These are phyloP conservation scores for Notolabrus celidotus DNA, from an alignment of 2,797 vertebrate genomes.

Conservation along the genomic window DNA sequence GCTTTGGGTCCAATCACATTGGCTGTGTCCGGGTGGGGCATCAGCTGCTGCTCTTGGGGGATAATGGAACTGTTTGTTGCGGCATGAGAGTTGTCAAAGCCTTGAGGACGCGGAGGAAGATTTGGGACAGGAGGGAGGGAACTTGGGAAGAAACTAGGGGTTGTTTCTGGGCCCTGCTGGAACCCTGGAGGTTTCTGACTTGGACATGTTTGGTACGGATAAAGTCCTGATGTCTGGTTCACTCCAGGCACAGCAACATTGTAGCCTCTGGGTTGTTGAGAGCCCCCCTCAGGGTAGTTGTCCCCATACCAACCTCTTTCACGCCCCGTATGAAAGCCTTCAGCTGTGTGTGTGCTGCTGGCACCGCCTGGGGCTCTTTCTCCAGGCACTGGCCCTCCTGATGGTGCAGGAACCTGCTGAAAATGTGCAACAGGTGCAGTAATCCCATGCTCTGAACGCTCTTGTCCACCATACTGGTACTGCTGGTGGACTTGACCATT, in stretches of 20 bases:
- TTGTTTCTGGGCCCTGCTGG: conserved; percentile 38
- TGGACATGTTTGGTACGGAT: conserved; percentile 66
- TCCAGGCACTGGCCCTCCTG: conserved; percentile 77
- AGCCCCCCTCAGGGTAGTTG: conserved; percentile 77
- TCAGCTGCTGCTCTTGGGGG: conserved; percentile 39
- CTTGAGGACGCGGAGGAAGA: conserved; percentile 75
- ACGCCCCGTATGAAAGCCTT: conserved; percentile 81
- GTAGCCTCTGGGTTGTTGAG: conserved; percentile 69
- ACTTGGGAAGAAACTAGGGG: conserved; percentile 66
- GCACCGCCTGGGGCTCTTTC: conserved; percentile 80
- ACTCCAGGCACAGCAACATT: conserved; percentile 38
- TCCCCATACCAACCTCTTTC: conserved; percentile 75
- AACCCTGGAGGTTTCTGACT: conserved; percentile 60
- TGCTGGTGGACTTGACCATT: conserved; percentile 74
- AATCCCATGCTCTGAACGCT: conserved; percentile 33
- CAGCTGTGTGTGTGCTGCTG: conserved; percentile 82
- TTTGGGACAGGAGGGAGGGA: conserved; percentile 80
- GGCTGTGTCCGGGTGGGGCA: neutral
- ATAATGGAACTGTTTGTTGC: conserved; percentile 25
- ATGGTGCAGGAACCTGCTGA: conserved; percentile 84
- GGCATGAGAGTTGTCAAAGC: conserved; percentile 45
- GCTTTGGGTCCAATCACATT: conserved; percentile 14
- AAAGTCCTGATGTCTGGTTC: conserved; percentile 43
- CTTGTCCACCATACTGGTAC: conserved; percentile 38
- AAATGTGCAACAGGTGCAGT: conserved; percentile 81